Conservation (phyloP, 35 echinoderm and acorn worm genomes). For the Chiridota heheva region DNA sequence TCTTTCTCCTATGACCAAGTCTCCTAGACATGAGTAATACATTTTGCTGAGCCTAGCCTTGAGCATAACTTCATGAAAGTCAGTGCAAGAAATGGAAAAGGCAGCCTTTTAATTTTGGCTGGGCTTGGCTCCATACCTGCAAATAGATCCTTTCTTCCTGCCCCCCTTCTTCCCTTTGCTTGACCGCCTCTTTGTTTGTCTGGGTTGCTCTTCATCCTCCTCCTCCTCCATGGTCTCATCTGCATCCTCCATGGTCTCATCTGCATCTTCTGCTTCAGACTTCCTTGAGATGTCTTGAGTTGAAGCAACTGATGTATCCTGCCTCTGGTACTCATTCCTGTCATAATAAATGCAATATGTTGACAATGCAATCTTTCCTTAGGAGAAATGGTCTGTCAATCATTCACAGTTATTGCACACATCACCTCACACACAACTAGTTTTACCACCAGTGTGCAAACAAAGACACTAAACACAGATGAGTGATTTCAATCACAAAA, state of each 20-base stretch:
- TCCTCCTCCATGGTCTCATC: background rate
- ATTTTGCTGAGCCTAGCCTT: no score
- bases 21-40: no score
- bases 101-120: no score
- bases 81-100: no score
- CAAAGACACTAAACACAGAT: no score
- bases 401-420: no score
- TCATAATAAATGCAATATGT: background rate
- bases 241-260: conserved; percentile 33
- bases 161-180: background rate
- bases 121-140: conserved; percentile 12
- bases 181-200: background rate
- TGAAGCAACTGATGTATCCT: conserved; percentile 72
- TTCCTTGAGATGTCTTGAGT: conserved; percentile 74
- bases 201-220: background rate
- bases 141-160: conserved; percentile 14
- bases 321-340: conserved; percentile 85
- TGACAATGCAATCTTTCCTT: no score
- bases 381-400: no score
- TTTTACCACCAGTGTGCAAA: no score
- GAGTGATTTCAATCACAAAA: no score
- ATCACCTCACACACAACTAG: no score
- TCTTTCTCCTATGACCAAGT: no score
- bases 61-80: background rate
- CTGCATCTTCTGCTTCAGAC: conserved; percentile 11